Evolutionary conservation across 2,113 vertebrate species (phyloP).

Genomic region (Numida meleagris): DNA sequence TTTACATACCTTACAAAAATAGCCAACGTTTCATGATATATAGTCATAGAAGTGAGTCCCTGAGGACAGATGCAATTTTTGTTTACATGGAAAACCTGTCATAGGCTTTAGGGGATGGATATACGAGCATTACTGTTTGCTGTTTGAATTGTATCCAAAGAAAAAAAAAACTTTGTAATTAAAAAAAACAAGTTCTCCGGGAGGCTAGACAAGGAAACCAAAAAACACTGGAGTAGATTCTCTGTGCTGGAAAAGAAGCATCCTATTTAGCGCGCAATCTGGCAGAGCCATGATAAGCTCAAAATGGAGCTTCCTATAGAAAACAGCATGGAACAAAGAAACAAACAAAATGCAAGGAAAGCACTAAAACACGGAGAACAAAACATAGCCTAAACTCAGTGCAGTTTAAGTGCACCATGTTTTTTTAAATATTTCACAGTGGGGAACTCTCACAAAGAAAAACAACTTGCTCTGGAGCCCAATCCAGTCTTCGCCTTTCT

Average conservation of each 20-base stretch:
- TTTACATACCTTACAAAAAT: slow-evolving; percentile 62
- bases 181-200: slow-evolving; percentile 56
- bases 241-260: background rate
- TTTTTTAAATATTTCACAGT: background rate
- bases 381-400: background rate
- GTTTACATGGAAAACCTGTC: slow-evolving; percentile 57
- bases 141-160: slow-evolving; percentile 58
- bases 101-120: slow-evolving; percentile 36
- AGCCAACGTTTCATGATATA: background rate
- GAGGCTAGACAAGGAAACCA: slow-evolving; percentile 39
- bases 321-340: background rate
- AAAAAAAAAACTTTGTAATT: slow-evolving; percentile 55
- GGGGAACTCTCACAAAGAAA: background rate
- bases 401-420: background rate
- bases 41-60: slow-evolving; percentile 21
- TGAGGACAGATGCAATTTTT: slow-evolving; percentile 60
- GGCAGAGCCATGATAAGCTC: slow-evolving; percentile 45
- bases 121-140: slow-evolving; percentile 18
- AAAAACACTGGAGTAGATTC: slow-evolving; percentile 14
- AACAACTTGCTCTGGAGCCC: background rate
- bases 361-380: background rate
- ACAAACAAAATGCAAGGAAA: background rate
- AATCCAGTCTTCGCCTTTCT: background rate
- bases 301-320: slow-evolving; percentile 16
- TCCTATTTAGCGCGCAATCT: background rate